A percentile compares a stretch with the other conserved stretches of the same genome.
phyloP scores from a whole-genome alignment of 2,113 vertebrate species.

The Emydura subglobosa region DNA sequence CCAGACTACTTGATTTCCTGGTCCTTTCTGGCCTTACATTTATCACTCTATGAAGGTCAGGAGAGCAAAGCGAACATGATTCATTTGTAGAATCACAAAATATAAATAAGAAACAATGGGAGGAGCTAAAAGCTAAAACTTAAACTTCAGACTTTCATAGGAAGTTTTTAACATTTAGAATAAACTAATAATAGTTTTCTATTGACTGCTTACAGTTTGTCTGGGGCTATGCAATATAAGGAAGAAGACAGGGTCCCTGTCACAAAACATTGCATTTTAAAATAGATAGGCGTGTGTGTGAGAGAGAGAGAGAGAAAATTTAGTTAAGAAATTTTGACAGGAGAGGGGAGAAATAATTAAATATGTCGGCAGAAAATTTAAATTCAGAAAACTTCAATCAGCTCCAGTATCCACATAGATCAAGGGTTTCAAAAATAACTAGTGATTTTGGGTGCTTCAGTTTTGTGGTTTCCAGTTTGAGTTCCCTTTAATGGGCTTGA shows the following conservation, averaged over 20 bases:
- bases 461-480: background rate
- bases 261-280: background rate
- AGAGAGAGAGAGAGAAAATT: background rate
- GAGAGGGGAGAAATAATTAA: background rate
- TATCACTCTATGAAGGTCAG: slow-evolving; percentile 6
- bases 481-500: background rate
- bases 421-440: background rate
- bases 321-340: background rate
- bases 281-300: background rate
- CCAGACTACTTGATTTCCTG: background rate
- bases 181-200: background rate
- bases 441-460: background rate
- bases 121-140: fast-evolving
- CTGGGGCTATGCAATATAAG: background rate
- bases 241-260: background rate
- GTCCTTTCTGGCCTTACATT: background rate
- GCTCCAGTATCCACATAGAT: background rate
- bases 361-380: background rate
- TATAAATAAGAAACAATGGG: slow-evolving; percentile 42
- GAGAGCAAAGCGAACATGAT: background rate
- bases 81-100: background rate
- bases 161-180: background rate
- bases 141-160: background rate
- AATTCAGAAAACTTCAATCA: background rate
- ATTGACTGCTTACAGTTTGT: background rate